These are phyloP conservation scores for Mesoligia furuncula DNA, from an alignment of 2,888 invertebrate species.

Conservation along the genomic window DNA sequence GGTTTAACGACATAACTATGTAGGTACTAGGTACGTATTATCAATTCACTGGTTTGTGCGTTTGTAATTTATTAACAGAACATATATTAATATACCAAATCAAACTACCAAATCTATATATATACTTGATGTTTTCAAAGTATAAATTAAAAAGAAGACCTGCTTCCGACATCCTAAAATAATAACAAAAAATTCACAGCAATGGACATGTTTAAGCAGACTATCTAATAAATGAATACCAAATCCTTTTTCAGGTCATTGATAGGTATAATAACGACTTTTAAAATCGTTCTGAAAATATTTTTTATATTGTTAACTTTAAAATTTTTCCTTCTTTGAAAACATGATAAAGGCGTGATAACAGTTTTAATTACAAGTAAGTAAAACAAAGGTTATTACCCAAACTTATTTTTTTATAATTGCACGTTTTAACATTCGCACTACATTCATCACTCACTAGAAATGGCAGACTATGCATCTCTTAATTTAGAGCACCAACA, in stretches of 20 bases:
- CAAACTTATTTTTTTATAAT: constrained; percentile 9
- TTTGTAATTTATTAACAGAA: background rate
- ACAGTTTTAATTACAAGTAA: constrained; percentile 10
- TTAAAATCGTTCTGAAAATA: constrained; percentile 20
- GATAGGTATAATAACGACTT: background rate
- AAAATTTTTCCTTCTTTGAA: background rate
- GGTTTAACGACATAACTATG: background rate
- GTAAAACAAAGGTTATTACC: constrained; percentile 14
- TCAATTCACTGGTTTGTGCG: constrained; percentile 13
- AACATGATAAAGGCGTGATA: constrained; percentile 11
- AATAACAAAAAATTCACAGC: background rate
- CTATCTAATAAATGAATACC: background rate
- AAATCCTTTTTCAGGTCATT: background rate
- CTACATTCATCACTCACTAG: constrained; percentile 3
- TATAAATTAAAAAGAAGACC: background rate
- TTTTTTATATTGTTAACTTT: background rate
- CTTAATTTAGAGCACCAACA: constrained; percentile 43
- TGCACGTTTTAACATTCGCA: background rate
- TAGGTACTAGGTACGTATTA: constrained; percentile 6
- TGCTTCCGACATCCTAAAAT: constrained; percentile 10
- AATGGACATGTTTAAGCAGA: background rate
- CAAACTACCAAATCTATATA: background rate
- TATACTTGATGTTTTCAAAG: background rate
- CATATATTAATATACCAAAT: background rate
- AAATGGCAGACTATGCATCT: constrained; percentile 16